Percentiles rank a stretch among this genome's conserved stretches.
phyloP scores from a whole-genome alignment of 2,797 vertebrate genomes.

The Coracias cyanogaster region DNA sequence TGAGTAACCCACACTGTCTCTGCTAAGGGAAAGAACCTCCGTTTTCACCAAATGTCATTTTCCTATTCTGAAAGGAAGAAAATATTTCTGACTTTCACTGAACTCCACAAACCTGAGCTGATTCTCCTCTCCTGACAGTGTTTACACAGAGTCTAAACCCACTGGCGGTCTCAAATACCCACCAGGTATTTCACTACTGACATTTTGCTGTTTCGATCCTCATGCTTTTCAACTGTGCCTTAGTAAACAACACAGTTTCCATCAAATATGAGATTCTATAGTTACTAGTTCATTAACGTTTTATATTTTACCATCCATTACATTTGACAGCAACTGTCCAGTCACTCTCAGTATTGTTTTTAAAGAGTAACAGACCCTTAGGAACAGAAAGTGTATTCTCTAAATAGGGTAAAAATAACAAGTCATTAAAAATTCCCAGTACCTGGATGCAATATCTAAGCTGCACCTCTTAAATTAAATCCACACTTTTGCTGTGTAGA shows the following conservation, averaged over 20 bases:
- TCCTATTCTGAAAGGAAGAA: constrained; percentile 70
- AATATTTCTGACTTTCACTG: constrained; percentile 59
- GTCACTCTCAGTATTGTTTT: constrained; percentile 5
- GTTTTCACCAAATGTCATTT: constrained; percentile 73
- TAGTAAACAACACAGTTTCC: constrained; percentile 12
- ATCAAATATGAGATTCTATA: constrained; percentile 31
- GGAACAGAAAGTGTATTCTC: constrained; percentile 35
- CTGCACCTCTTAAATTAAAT: constrained; percentile 55
- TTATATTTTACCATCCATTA: constrained; percentile 36
- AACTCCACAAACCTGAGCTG: constrained; percentile 25
- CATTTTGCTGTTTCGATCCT: constrained; percentile 37
- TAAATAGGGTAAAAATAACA: constrained; percentile 37
- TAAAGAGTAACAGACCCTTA: not conserved
- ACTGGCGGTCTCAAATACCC: constrained; percentile 48
- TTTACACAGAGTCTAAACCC: constrained; percentile 47
- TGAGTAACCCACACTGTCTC: constrained; percentile 75
- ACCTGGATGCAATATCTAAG: constrained; percentile 35
- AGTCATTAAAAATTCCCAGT: constrained; percentile 46
- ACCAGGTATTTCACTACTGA: constrained; percentile 59
- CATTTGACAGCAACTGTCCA: constrained; percentile 47
- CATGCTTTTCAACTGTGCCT: not conserved
- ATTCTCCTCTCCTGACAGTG: constrained; percentile 39
- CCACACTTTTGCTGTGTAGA: not conserved
- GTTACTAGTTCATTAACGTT: constrained; percentile 55
- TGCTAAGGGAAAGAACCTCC: constrained; percentile 69